Conservation (phyloP, 2,113 vertebrate genomes). For the Ciconia boyciana region DNA sequence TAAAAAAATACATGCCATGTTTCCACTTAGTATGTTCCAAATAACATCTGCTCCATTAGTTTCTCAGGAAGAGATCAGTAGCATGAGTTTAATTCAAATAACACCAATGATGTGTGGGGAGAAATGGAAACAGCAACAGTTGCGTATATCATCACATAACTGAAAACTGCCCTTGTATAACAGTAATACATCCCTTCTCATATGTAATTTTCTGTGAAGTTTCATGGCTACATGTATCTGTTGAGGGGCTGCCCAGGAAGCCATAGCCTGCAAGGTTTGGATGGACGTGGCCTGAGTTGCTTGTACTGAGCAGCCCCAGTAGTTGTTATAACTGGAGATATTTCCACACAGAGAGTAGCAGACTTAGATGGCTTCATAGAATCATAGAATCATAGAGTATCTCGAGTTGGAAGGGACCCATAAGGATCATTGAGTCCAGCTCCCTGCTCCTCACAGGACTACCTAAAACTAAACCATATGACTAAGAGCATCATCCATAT, state of each 20-base stretch:
- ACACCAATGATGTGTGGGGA: not conserved
- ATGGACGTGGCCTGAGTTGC: fast-evolving
- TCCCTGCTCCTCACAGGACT: not conserved
- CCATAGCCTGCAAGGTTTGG: not conserved
- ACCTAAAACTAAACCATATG: not conserved
- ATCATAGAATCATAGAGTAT: not conserved
- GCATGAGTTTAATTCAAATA: not conserved
- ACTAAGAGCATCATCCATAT: not conserved
- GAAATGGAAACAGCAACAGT: not conserved
- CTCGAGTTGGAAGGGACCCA: not conserved
- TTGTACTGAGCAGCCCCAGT: not conserved
- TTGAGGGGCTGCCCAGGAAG: not conserved
- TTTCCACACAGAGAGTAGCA: not conserved
- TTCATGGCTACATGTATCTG: not conserved
- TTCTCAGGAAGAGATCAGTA: not conserved
- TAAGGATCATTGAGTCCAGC: not conserved
- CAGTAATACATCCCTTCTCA: not conserved
- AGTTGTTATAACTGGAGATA: not conserved
- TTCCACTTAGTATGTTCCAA: not conserved
- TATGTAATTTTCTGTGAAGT: not conserved
- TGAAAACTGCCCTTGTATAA: not conserved
- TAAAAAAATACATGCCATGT: not conserved
- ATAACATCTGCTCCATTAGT: not conserved
- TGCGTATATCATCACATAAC: not conserved
- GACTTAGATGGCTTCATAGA: not conserved